A percentile compares a stretch with the other conserved stretches of the same genome.
phyloP scores from a whole-genome alignment of 2,797 vertebrate species.

The Acrossocheilus wenchowensis region DNA sequence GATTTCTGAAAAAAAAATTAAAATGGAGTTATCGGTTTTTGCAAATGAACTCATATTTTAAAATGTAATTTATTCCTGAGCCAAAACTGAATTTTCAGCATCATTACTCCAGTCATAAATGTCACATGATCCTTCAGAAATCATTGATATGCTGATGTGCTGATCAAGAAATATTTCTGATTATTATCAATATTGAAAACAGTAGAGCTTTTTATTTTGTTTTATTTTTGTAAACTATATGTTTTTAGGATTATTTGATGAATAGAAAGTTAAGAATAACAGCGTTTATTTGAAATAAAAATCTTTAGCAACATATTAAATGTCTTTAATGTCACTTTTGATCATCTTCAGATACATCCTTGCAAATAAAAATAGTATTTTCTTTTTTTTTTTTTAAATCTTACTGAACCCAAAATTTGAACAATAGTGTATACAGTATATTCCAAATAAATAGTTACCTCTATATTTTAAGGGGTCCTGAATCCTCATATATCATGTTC shows the following conservation, averaged over 20 bases:
- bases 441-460: no score
- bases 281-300: not conserved
- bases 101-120: not conserved
- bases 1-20: no score
- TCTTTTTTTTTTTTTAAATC: no score
- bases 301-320: not conserved
- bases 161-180: not conserved
- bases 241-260: not conserved
- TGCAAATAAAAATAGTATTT: not conserved
- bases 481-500: not conserved
- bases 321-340: not conserved
- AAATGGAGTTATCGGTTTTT: no score
- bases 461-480: no score
- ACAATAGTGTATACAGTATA: not conserved
- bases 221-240: not conserved
- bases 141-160: not conserved
- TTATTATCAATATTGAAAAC: not conserved
- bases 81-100: no score
- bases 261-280: not conserved
- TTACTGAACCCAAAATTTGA: not conserved
- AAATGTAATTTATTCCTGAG: no score
- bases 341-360: not conserved
- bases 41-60: no score
- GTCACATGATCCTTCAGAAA: not conserved
- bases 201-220: not conserved